These are phyloP conservation scores for Aquatica leii DNA, from an alignment of 2,888 invertebrate species.

Conservation along the genomic window DNA sequence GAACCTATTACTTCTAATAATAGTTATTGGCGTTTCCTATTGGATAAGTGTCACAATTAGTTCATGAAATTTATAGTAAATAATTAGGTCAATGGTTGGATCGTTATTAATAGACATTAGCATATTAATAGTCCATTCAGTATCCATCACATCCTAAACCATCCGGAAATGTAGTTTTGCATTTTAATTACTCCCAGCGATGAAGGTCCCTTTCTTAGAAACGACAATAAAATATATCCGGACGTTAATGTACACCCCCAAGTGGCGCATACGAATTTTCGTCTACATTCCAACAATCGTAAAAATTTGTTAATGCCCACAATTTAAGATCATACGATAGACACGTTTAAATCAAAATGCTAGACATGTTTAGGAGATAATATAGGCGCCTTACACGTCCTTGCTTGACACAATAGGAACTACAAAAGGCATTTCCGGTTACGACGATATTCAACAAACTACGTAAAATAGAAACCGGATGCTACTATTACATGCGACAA, in stretches of 20 bases:
- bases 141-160: too few relatives aligned
- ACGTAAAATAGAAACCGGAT: too few relatives aligned
- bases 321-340: slow-evolving; percentile 15
- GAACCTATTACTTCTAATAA: slow-evolving; percentile 14
- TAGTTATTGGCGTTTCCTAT: too few relatives aligned
- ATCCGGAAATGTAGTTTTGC: too few relatives aligned
- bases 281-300: too few relatives aligned
- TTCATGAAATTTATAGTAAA: neutral
- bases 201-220: too few relatives aligned
- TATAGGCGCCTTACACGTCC: slow-evolving; percentile 33
- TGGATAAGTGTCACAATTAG: slow-evolving; percentile 5
- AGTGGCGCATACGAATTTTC: neutral
- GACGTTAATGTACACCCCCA: too few relatives aligned
- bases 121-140: too few relatives aligned
- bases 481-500: too few relatives aligned
- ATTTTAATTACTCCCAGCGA: too few relatives aligned
- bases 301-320: neutral
- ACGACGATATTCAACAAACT: too few relatives aligned
- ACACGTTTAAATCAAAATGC: slow-evolving; percentile 24
- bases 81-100: slow-evolving; percentile 8
- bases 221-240: too few relatives aligned
- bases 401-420: slow-evolving; percentile 30
- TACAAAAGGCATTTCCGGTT: slow-evolving; percentile 26
- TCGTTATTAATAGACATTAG: neutral
- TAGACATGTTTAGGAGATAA: slow-evolving; percentile 22